Base-by-base conservation (phyloP, 37 sponge, comb jelly and placozoan genomes). In the Beroe ovata region DNA sequence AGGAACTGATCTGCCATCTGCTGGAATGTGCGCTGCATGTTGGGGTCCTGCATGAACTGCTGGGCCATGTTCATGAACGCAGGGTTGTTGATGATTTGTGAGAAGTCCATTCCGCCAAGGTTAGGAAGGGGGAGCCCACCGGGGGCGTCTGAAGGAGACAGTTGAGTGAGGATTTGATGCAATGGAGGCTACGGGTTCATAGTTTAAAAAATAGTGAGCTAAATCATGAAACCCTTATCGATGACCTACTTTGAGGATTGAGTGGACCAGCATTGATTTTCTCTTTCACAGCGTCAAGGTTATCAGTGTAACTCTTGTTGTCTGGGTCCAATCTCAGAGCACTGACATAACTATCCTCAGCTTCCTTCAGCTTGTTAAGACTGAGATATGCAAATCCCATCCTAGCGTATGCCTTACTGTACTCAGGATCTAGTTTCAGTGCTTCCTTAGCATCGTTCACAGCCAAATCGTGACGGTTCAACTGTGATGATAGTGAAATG, bases 21-120 rank as follows among this genome's bases (percentile, higher is more conserved):
- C 20, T 19, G 19, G 28, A 77, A 77, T 0, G 84, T 54, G 4
- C 20, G 54, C 47, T 77, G 84, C 84, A 77, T 77, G 84, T 77
- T 77, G 21, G 84, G 84, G 47, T 77, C 84, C 26, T 38, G 35
- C 84, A 77, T 77, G 84, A 77, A 77, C 84, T 77, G 84, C 54
- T 77, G 84, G 8, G 84, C 84, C 84, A 77, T 77, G 54, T 77
- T 77, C 84, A 77, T 77, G 84, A 77, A 77, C 16, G 84, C 84
- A 0, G 84, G 84, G 84, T 77, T 77, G 84, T 77, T 77, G 84
- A 77, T 42, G 54, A 77, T 77, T 25, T 77, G 84, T 3, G 84
- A 77, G 54, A 77, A 77, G 28, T 77, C 84, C 84, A 77, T 77
- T 42, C 84, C 84, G 22, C 28, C 84, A 11, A 77, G 1, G 84